A percentile compares a stretch with the other conserved stretches of the same genome.
Conservation (phyloP, 2,113 vertebrate genomes). For the Triplophysa tibetana region DNA sequence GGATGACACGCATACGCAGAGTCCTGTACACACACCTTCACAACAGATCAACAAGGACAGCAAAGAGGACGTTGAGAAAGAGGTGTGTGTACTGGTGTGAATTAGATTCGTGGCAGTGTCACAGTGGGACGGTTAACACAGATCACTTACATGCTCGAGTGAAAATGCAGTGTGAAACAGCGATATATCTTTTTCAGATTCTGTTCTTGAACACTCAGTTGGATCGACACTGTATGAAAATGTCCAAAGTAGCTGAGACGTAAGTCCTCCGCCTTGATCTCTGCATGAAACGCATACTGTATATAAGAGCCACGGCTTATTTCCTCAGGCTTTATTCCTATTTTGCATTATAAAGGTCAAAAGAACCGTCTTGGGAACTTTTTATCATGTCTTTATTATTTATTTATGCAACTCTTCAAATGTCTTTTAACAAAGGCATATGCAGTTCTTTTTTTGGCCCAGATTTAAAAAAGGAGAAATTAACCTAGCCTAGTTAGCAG, state of each 20-base stretch:
- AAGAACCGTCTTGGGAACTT: too few species aligned
- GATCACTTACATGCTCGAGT: neutral
- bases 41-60: constrained; percentile 87
- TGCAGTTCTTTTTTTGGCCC: too few species aligned
- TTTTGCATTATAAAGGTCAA: too few species aligned
- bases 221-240: constrained; percentile 97
- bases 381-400: too few species aligned
- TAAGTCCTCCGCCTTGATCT: constrained; percentile 63
- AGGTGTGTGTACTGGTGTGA: constrained; percentile 73
- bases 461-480: too few species aligned
- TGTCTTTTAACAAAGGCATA: too few species aligned
- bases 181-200: constrained; percentile 77
- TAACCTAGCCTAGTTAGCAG: too few species aligned
- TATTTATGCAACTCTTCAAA: too few species aligned
- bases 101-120: constrained; percentile 6
- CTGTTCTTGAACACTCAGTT: constrained; percentile 90
- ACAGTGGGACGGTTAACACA: neutral
- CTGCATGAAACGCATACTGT: neutral
- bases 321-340: neutral
- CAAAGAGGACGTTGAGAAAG: constrained; percentile 91
- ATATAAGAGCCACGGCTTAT: neutral
- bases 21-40: constrained; percentile 83
- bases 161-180: neutral
- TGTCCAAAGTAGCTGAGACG: constrained; percentile 99
- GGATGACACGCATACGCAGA: constrained; percentile 90